Evolutionary conservation across 2,888 invertebrate genomes (phyloP).

Genomic region (Pheosia tremula): DNA sequence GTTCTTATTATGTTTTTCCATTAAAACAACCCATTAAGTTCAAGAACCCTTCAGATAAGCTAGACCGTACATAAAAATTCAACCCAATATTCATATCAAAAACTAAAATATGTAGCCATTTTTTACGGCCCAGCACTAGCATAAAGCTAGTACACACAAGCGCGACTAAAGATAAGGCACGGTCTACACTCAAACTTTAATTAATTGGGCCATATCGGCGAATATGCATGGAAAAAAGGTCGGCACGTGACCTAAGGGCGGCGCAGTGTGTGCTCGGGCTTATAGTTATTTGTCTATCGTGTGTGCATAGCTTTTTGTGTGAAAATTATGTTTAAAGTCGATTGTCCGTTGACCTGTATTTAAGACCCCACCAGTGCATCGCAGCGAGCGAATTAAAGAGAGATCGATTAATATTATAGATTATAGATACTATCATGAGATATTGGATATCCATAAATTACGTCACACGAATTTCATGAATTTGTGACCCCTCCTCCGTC

Average conservation of each 20-base stretch:
- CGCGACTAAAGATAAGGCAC: slow-evolving; percentile 56
- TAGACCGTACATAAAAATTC: neutral
- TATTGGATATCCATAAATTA: too few relatives aligned
- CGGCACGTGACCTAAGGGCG: slow-evolving; percentile 48
- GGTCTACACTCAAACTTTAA: slow-evolving; percentile 58
- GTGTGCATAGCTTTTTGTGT: slow-evolving; percentile 29
- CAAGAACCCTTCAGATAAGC: neutral
- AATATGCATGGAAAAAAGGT: slow-evolving; percentile 50
- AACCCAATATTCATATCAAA: neutral
- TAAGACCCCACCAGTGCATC: too few relatives aligned
- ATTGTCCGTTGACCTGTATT: neutral
- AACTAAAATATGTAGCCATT: slow-evolving; percentile 26
- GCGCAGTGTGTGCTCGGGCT: slow-evolving; percentile 25
- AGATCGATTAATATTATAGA: too few relatives aligned
- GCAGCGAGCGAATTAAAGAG: too few relatives aligned
- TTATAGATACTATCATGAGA: too few relatives aligned
- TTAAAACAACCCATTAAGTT: neutral
- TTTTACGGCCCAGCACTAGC: slow-evolving; percentile 29
- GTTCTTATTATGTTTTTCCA: neutral
- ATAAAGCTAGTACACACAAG: slow-evolving; percentile 23
- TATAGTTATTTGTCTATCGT: slow-evolving; percentile 36
- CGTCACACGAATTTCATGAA: too few relatives aligned
- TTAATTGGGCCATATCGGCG: slow-evolving; percentile 53
- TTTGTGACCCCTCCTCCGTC: too few relatives aligned
- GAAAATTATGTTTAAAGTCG: slow-evolving; percentile 16